These are phyloP conservation scores for Psephotus haematonotus DNA, from an alignment of 2,113 vertebrate genomes.

Conservation along the genomic window DNA sequence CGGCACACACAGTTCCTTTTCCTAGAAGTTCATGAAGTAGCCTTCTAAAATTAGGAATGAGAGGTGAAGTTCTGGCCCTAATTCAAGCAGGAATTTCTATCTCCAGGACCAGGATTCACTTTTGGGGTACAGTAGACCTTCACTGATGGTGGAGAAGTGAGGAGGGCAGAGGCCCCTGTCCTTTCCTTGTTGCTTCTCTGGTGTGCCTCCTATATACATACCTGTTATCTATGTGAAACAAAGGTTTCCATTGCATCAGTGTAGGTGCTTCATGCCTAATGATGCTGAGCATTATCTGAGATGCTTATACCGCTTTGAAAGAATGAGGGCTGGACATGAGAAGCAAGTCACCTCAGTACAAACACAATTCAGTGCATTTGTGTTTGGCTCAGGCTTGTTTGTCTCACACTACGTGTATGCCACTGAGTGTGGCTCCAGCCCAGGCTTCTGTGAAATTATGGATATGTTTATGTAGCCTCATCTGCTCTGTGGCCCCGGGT, in stretches of 20 bases:
- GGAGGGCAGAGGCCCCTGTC: not conserved
- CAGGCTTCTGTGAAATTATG: not conserved
- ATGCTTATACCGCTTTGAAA: not conserved
- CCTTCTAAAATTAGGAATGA: constrained; percentile 59
- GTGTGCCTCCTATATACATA: not conserved
- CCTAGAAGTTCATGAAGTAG: constrained; percentile 8
- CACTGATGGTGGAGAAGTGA: not conserved
- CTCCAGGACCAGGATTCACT: not conserved
- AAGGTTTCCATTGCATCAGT: not conserved
- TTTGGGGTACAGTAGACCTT: not conserved
- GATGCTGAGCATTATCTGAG: not conserved
- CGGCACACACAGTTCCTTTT: constrained; percentile 53
- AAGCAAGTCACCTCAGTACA: not conserved
- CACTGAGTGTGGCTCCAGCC: not conserved
- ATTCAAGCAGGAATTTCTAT: not conserved
- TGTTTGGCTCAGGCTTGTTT: not conserved
- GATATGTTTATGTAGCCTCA: not conserved
- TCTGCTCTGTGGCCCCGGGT: fast-evolving
- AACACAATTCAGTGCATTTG: fast-evolving
- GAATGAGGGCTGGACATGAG: not conserved
- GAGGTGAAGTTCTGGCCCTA: not conserved
- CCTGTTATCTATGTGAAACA: not conserved
- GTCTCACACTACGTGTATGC: not conserved
- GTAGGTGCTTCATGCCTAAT: not conserved
- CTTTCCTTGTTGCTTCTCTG: not conserved